Evolutionary conservation across 1,140 invertebrate genomes (phyloP), one percentile per base, ranked within the genome.

Genomic region (Drosophila orena): DNA sequence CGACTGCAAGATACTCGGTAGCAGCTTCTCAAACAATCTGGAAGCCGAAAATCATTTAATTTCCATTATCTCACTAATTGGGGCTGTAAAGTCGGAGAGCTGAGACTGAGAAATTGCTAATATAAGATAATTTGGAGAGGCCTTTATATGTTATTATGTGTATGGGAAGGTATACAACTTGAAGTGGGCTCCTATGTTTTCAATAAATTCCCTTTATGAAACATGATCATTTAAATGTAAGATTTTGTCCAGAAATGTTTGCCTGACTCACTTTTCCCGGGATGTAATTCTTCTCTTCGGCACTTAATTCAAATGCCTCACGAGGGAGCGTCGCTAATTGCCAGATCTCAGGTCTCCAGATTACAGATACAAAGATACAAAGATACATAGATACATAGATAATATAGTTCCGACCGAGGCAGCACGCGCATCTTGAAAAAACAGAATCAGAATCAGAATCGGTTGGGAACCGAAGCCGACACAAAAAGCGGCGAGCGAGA

Each of bases 311-410:
- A 6, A 12, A 12, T 38, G 53, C 43, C 47, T 47, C 56, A 34
- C 58, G 34, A 55, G 42, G 62, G 57, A 54, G 65, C 55, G 24
- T 38, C 58, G 83, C 83, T 86, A 86, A 86, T 86, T 86, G 83
- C 61, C 62, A 27, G 22, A n/a, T 30, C 49, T 20, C 49, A 34
- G 27, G 30, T 50, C 49, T 30, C 30, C 30, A 4, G 4, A 0
- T 24, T 4, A 17, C 24, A 52, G 30, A 52, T 61, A 86, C 81
- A 75, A 61, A 62, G 50, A 73, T 57, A 68, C 50, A 55, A 60
- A 73, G 53, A 57, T 53, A n/a, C n/a, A n/a, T n/a, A n/a, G n/a
- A n/a, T n/a, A 72, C 44, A 53, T 72, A 60, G 22, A 55, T 66
- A 66, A 60, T 14, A 62, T 66, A 70, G 58, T 81, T 73, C 37